These are phyloP conservation scores for Fundulus diaphanus DNA, from an alignment of 2,797 vertebrate species.

Conservation along the genomic window DNA sequence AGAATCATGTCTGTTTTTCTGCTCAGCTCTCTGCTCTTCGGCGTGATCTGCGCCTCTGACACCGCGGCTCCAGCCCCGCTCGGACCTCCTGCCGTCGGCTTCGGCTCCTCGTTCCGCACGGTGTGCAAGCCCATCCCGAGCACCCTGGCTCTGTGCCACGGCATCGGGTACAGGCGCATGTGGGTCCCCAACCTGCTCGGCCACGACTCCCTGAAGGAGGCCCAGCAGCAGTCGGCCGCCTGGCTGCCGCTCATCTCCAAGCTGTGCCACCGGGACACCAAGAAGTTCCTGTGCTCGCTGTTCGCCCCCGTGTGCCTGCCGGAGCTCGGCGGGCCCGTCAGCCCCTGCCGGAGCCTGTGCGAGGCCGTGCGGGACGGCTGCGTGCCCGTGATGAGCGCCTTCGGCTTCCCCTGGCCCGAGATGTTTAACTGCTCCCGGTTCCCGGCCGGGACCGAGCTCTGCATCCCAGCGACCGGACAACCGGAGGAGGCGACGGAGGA, in stretches of 20 bases:
- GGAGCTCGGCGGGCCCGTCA: constrained; percentile 77
- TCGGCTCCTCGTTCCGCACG: constrained; percentile 71
- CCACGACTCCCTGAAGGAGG: constrained; percentile 81
- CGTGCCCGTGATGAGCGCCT: constrained; percentile 85
- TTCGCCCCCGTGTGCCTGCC: constrained; percentile 85
- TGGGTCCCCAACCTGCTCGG: constrained; percentile 86
- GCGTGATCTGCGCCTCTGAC: constrained; percentile 26
- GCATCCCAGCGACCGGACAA: constrained; percentile 76
- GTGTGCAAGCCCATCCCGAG: constrained; percentile 82
- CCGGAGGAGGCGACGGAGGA: constrained; percentile 40
- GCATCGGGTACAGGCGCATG: constrained; percentile 84
- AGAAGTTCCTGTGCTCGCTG: constrained; percentile 86
- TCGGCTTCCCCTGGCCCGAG: constrained; percentile 86
- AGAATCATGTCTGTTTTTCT: constrained; percentile 43
- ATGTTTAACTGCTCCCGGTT: constrained; percentile 86
- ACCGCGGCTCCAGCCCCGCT: constrained; percentile 37
- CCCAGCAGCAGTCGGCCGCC: constrained; percentile 82
- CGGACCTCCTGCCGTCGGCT: constrained; percentile 56
- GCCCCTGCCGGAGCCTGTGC: constrained; percentile 81
- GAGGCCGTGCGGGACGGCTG: constrained; percentile 82
- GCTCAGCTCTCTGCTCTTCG: constrained; percentile 32
- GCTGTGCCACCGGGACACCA: constrained; percentile 83
- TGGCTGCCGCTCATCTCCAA: constrained; percentile 86
- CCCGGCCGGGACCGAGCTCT: constrained; percentile 78
- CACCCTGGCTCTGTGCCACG: constrained; percentile 82